phyloP scores from a whole-genome alignment of 2,797 vertebrate species.

The Huso huso region DNA sequence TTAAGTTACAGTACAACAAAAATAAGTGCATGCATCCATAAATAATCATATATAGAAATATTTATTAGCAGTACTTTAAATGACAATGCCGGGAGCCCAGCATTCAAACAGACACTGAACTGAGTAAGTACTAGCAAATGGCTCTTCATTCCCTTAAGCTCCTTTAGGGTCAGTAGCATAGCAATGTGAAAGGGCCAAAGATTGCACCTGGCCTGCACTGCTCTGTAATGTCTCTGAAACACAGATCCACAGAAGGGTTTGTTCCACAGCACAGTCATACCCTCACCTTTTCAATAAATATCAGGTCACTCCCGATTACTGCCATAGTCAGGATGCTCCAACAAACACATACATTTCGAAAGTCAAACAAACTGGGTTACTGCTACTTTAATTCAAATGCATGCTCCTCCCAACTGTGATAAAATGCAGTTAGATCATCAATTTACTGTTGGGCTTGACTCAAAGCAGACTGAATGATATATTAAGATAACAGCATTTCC shows the following conservation, averaged over 20 bases:
- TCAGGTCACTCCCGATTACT: not conserved
- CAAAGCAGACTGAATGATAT: conserved; percentile 14
- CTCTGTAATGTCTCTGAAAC: not conserved
- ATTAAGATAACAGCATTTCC: conserved; percentile 20
- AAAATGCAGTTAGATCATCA: conserved; percentile 19
- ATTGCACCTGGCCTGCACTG: not conserved
- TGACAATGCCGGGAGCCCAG: not conserved
- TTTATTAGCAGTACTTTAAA: not conserved
- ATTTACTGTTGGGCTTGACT: conserved; percentile 12
- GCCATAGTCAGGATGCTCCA: not conserved
- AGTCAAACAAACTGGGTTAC: conserved; percentile 1
- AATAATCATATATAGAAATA: not conserved
- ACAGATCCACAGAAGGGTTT: not conserved
- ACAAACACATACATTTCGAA: not conserved
- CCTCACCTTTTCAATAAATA: not conserved
- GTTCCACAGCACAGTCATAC: not conserved
- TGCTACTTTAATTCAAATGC: conserved; percentile 12
- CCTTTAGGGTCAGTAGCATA: not conserved
- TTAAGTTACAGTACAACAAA: too few relatives aligned
- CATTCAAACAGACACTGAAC: not conserved
- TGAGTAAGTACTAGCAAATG: not conserved
- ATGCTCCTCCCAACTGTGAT: conserved; percentile 8
- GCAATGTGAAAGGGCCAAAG: not conserved
- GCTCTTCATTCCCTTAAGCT: not conserved
- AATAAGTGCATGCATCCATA: too few relatives aligned